Percentiles rank a stretch among this genome's conserved stretches.
These are phyloP conservation scores for Philhelius pedissequus DNA, from an alignment of 2,888 invertebrate species.

Conservation along the genomic window DNA sequence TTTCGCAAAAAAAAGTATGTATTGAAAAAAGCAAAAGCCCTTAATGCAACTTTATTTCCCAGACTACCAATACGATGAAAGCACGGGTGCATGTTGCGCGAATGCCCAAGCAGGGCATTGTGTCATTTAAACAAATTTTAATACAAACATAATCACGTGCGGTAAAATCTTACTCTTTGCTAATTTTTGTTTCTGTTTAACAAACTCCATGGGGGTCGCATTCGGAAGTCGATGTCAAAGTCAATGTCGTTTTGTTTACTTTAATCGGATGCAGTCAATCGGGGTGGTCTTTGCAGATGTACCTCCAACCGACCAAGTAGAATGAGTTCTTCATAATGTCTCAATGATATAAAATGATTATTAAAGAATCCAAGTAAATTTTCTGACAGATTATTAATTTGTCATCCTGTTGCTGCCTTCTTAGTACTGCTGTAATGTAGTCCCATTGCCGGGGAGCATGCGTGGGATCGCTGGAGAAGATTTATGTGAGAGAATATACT, in stretches of 20 bases:
- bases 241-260: constrained; percentile 15
- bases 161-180: constrained; percentile 23
- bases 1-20: too few relatives aligned
- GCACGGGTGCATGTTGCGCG: background rate
- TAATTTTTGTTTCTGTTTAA: background rate
- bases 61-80: background rate
- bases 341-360: constrained; percentile 41
- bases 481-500: constrained; percentile 2
- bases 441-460: constrained; percentile 38
- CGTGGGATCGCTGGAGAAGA: constrained; percentile 33
- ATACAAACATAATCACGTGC: background rate
- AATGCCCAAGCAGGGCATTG: background rate
- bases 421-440: background rate
- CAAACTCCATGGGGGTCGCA: constrained; percentile 13
- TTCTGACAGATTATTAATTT: background rate
- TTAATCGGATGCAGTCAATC: constrained; percentile 36
- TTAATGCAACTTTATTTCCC: background rate
- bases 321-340: constrained; percentile 21
- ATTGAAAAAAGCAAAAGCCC: too few relatives aligned
- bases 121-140: background rate
- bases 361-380: constrained; percentile 9
- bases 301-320: background rate
- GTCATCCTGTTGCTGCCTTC: background rate
- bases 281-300: constrained; percentile 43
- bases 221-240: constrained; percentile 24